Conservation (phyloP, 92 coral and sea anemone species). For the Scolanthus callimorphus region DNA sequence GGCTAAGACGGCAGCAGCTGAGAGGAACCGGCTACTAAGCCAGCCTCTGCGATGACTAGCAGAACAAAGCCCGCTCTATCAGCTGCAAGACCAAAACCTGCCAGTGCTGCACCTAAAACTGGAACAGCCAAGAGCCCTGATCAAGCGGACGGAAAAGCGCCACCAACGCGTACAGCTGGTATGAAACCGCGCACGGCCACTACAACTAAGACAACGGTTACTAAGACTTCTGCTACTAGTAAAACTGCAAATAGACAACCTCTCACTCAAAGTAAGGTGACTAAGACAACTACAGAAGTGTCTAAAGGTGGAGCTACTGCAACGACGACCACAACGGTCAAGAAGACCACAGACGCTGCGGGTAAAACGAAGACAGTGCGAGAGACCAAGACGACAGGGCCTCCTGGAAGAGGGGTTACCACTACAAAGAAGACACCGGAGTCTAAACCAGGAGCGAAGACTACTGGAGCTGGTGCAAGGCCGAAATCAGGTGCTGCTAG, state of each 20-base stretch:
- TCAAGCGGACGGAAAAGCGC: conserved; percentile 21
- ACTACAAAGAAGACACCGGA: conserved; percentile 23
- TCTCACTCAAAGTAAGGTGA: conserved; percentile 21
- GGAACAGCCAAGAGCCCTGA: conserved; percentile 13
- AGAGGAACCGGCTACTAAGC: conserved; percentile 14
- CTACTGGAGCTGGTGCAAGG: conserved; percentile 1
- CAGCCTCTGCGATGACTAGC: conserved; percentile 6
- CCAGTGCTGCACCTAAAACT: conserved; percentile 14
- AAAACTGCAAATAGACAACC: conserved; percentile 36
- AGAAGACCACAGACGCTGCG: conserved; percentile 27
- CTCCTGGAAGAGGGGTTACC: conserved; percentile 13
- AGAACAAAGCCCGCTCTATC: conserved; percentile 4
- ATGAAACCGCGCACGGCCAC: conserved; percentile 6
- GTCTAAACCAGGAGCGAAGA: conserved; percentile 9
- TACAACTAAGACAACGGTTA: conserved; percentile 40
- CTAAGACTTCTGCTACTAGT: conserved; percentile 30
- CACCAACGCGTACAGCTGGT: too few relatives aligned
- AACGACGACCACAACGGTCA: conserved; percentile 48
- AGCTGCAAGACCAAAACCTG: conserved; percentile 5
- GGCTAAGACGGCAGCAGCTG: conserved; percentile 1
- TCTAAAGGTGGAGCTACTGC: conserved; percentile 38
- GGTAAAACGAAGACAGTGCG: conserved; percentile 13
- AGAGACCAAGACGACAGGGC: conserved; percentile 16
- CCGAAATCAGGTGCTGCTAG: conserved; percentile 19
- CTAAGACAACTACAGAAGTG: conserved; percentile 42